Evolutionary conservation across 2,113 vertebrate species (phyloP).

Genomic region (Sinocyclocheilus grahami): DNA sequence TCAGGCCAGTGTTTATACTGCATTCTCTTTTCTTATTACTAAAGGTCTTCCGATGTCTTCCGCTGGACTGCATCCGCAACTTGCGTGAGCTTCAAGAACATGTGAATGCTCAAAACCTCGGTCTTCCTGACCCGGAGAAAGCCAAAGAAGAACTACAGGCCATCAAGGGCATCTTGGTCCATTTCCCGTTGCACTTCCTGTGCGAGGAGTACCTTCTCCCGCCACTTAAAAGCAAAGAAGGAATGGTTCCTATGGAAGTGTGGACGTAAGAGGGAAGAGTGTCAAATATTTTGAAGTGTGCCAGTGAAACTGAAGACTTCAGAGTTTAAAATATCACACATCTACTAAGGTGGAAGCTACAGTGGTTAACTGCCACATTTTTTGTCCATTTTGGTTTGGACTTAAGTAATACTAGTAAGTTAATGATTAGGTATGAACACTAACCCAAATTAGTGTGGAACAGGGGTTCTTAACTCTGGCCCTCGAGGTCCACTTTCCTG

Average conservation of each 20-base stretch:
- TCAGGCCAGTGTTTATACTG: background rate
- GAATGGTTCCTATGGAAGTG: constrained; percentile 83
- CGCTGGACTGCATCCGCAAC: constrained; percentile 75
- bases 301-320: background rate
- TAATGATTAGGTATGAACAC: constrained; percentile 10
- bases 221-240: constrained; percentile 80
- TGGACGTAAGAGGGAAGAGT: constrained; percentile 78
- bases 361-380: background rate
- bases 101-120: constrained; percentile 63
- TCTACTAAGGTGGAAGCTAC: background rate
- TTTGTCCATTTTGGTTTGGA: constrained; percentile 5
- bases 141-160: constrained; percentile 76
- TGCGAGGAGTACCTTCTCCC: constrained; percentile 84
- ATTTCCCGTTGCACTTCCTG: constrained; percentile 85
- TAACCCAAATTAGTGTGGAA: background rate
- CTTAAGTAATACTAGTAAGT: background rate
- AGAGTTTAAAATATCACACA: background rate
- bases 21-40: background rate
- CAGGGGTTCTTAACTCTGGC: no score
- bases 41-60: constrained; percentile 85
- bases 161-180: constrained; percentile 81
- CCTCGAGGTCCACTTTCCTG: no score
- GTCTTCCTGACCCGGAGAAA: constrained; percentile 70
- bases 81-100: constrained; percentile 76
- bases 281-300: background rate